Evolutionary conservation across 1,140 invertebrate genomes (phyloP), one percentile per base, ranked within the genome.

Genomic region (Procambarus virginalis): DNA sequence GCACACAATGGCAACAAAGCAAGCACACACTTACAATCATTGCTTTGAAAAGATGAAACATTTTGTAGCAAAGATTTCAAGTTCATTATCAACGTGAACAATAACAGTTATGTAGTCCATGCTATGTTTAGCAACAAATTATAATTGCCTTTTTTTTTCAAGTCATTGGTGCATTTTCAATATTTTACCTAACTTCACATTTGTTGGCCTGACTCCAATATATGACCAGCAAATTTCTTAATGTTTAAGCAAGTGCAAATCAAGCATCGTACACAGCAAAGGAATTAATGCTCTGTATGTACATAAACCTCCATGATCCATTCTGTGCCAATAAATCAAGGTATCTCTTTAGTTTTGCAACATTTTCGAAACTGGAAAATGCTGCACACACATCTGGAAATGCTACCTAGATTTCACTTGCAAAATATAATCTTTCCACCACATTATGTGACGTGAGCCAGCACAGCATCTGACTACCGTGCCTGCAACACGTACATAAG

Each of bases 401-500:
- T 80, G 49, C 78, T 6, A 55, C 55, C 12, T 64, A 64, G 10
- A 64, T 64, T 64, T 64, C 60, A 64, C 4, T 64, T 14, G 60
- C 20, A 64, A 64, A 64, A 64, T 64, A 64, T n/a, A 64, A 12
- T 64, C 60, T 14, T 22, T 83, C 68, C 73, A 78, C 46, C 48
- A 76, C 46, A 85, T 58, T 20, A 77, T 45, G 70, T 77, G 70
- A 55, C 22, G 68, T 34, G 0, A 34, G 6, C n/a, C 68, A 73
- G n/a, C 68, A 73, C 68, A 34, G 73, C 60, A 34, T 78, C 73
- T 83, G 70, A 49, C 60, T 60, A n/a, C 51, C 82, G 49, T 49
- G 60, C 68, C 73, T 82, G 77, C 55, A 87, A 79, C 70, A 81
- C 58, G n/a, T 73, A 70, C 68, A 77, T 58, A 77, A 46, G 80